phyloP scores from a whole-genome alignment of 2,113 vertebrate species.

The Alexandromys fortis region DNA sequence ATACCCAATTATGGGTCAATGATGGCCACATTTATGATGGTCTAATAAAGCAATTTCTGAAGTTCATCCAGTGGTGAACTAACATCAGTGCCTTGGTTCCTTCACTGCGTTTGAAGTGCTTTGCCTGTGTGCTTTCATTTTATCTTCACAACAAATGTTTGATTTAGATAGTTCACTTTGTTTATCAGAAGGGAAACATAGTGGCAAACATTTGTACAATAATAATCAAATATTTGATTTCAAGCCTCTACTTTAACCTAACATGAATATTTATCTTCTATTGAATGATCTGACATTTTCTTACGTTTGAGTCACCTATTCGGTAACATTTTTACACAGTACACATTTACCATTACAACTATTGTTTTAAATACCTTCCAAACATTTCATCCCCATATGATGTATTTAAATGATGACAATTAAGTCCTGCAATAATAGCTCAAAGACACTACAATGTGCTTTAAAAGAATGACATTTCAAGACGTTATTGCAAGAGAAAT shows the following conservation, averaged over 20 bases:
- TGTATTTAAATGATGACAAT: not conserved
- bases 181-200: not conserved
- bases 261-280: not conserved
- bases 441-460: not conserved
- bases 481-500: not conserved
- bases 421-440: not conserved
- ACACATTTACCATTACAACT: not conserved
- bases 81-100: not conserved
- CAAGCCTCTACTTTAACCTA: not conserved
- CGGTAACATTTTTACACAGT: not conserved
- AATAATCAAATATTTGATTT: not conserved
- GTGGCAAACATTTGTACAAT: not conserved
- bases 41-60: not conserved
- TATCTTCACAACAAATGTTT: not conserved
- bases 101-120: not conserved
- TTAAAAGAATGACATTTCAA: not conserved
- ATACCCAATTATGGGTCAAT: not conserved
- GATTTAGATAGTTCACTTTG: not conserved
- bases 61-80: not conserved
- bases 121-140: not conserved
- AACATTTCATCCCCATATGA: not conserved
- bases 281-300: not conserved
- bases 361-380: not conserved
- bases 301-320: not conserved
- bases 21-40: not conserved